A percentile compares a stretch with the other conserved stretches of the same genome.
phyloP scores from a whole-genome alignment of 2,888 invertebrate species.

The Andrena marginata region DNA sequence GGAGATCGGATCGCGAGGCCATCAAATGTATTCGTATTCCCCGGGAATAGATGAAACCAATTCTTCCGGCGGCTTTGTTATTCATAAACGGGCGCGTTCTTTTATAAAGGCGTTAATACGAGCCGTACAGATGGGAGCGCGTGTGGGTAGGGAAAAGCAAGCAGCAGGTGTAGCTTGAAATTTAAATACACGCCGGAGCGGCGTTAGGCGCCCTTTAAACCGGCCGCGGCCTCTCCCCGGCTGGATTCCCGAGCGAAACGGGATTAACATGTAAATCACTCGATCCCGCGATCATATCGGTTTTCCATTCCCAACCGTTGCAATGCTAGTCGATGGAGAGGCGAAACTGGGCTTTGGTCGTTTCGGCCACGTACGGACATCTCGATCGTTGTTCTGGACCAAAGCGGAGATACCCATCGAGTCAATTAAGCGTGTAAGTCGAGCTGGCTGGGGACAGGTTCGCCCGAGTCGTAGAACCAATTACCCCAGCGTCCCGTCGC shows the following conservation, averaged over 20 bases:
- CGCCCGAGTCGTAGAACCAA: conserved; percentile 14
- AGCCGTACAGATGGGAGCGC: neutral
- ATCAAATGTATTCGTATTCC: conserved; percentile 16
- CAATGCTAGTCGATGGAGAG: neutral
- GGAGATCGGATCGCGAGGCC: neutral
- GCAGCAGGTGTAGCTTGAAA: conserved; percentile 27
- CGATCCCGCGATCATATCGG: neutral
- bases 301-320: conserved; percentile 1
- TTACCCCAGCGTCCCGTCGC: conserved; percentile 16
- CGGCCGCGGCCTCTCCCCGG: neutral
- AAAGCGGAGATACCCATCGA: neutral
- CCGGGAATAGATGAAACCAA: conserved; percentile 7
- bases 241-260: neutral
- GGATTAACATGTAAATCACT: conserved; percentile 26
- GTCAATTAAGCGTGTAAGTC: conserved; percentile 6
- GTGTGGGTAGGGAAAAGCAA: neutral
- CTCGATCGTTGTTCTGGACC: neutral
- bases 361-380: conserved; percentile 3
- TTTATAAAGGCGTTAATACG: conserved; percentile 32
- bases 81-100: conserved; percentile 25
- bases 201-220: conserved; percentile 18
- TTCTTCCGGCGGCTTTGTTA: conserved; percentile 12
- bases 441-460: neutral
- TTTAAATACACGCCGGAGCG: conserved; percentile 21
- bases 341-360: neutral